Conservation (phyloP, 2,797 vertebrate genomes). For the Diplodus sargus region DNA sequence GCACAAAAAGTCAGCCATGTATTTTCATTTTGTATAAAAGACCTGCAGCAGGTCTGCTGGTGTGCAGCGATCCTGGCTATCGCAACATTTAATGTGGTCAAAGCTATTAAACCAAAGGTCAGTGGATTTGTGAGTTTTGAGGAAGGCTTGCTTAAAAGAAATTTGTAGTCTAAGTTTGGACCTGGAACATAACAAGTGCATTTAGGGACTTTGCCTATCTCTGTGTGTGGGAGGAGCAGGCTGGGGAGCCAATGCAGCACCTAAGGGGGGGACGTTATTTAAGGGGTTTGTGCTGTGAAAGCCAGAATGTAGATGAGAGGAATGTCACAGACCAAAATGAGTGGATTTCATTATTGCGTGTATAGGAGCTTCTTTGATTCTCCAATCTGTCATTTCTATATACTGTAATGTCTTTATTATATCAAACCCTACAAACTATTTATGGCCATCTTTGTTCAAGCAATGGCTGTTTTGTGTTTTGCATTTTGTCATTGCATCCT, state of each 20-base stretch:
- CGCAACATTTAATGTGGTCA: conserved; percentile 33
- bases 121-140: conserved; percentile 20
- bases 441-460: background rate
- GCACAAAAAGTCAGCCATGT: conserved; percentile 6
- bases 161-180: conserved; percentile 8
- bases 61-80: conserved; percentile 15
- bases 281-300: conserved; percentile 16
- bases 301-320: conserved; percentile 33
- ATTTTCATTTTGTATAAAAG: background rate
- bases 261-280: conserved; percentile 25
- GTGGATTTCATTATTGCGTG: conserved; percentile 8
- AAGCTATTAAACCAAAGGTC: conserved; percentile 37
- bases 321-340: conserved; percentile 18
- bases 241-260: conserved; percentile 21
- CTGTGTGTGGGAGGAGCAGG: conserved; percentile 48
- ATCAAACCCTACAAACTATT: background rate
- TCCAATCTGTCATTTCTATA: background rate
- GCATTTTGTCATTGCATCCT: background rate
- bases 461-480: background rate
- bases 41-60: conserved; percentile 3
- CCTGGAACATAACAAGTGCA: conserved; percentile 20
- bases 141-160: conserved; percentile 9
- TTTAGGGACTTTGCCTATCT: conserved; percentile 29
- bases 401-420: too few species aligned
- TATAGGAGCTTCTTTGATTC: conserved; percentile 3